Conservation (phyloP, 2,888 invertebrate genomes). For the Dilophus febrilis region DNA sequence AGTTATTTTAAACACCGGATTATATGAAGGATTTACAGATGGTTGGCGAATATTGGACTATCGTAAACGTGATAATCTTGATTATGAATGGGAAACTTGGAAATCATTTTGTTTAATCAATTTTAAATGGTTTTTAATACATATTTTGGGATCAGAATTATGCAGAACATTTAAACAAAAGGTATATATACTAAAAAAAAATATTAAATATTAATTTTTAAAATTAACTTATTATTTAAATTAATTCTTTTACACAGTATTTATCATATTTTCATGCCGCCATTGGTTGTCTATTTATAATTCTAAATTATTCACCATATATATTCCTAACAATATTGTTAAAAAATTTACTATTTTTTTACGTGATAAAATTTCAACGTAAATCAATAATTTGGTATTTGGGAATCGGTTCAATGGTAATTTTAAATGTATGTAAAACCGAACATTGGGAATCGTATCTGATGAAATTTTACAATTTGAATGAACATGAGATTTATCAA, state of each 20-base stretch:
- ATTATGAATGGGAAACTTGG: constrained; percentile 22
- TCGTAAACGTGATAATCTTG: constrained; percentile 22
- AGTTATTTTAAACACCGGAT: too few relatives aligned
- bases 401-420: constrained; percentile 8
- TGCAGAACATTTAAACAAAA: neutral
- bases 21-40: too few relatives aligned
- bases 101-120: too few relatives aligned
- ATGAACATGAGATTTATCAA: constrained; percentile 18
- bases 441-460: neutral
- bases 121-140: too few relatives aligned
- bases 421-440: constrained; percentile 9
- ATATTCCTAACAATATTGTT: neutral
- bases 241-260: too few relatives aligned
- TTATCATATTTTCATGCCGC: neutral
- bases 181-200: too few relatives aligned
- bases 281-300: neutral
- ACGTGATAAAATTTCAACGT: neutral
- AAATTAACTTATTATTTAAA: too few relatives aligned
- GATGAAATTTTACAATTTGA: neutral
- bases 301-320: neutral
- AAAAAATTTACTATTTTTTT: neutral
- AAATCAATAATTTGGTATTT: constrained; percentile 2
- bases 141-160: too few relatives aligned
- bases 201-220: too few relatives aligned
- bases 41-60: too few relatives aligned